Percentiles rank a stretch among this genome's conserved stretches.
Conservation (phyloP, 92 coral and sea anemone genomes). For the Actinostola sp. region DNA sequence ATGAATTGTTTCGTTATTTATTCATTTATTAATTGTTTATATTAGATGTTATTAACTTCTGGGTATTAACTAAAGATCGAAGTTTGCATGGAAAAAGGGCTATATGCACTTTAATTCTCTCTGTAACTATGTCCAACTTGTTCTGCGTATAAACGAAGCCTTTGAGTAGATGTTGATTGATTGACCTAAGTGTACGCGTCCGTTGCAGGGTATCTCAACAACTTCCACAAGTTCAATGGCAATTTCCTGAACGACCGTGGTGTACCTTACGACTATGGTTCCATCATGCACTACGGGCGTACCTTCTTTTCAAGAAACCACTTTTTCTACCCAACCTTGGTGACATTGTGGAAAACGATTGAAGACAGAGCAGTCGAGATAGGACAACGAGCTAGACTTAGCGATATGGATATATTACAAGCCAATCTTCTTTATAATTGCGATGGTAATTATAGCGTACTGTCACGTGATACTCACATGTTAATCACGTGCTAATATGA, state of each 20-base stretch:
- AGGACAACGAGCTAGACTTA: constrained; percentile 87
- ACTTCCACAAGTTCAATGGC: constrained; percentile 70
- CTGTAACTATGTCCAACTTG: no score
- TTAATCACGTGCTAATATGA: no score
- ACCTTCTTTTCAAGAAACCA: constrained; percentile 74
- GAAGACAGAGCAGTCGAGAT: constrained; percentile 16
- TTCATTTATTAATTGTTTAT: no score
- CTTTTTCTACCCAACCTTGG: constrained; percentile 61
- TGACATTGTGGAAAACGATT: constrained; percentile 27
- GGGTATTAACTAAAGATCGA: no score
- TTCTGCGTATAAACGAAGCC: no score
- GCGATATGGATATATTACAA: constrained; percentile 80
- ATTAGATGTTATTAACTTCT: no score
- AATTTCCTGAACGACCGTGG: constrained; percentile 77
- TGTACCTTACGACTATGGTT: constrained; percentile 84
- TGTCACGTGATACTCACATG: no score
- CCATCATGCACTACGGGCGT: constrained; percentile 89
- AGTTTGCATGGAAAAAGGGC: no score
- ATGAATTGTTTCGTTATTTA: no score
- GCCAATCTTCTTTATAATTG: constrained; percentile 83
- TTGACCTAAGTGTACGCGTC: no score
- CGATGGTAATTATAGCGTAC: constrained; percentile 72
- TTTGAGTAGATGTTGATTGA: no score
- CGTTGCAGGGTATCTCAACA: constrained; percentile 71
- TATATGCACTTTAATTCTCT: no score